Evolutionary conservation across 2,113 vertebrate genomes (phyloP).

Genomic region (Malurus melanocephalus): DNA sequence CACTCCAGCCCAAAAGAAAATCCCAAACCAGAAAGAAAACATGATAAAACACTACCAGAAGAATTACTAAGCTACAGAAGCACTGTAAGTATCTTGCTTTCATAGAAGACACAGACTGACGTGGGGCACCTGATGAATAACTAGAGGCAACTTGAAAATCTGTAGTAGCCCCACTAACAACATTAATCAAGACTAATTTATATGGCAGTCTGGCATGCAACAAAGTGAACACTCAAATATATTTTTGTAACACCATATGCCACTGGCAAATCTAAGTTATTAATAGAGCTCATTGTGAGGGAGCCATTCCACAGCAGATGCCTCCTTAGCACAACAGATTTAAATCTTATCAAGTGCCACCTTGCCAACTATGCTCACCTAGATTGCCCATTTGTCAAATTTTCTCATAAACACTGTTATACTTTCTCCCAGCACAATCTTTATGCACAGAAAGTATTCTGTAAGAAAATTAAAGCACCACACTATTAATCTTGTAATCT

Average conservation of each 20-base stretch:
- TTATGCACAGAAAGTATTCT: not conserved
- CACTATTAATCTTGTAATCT: not conserved
- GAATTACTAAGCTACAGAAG: not conserved
- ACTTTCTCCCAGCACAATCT: not conserved
- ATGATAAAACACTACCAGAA: not conserved
- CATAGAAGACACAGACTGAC: not conserved
- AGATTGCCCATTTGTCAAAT: not conserved
- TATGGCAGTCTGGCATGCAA: not conserved
- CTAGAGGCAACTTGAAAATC: slow-evolving; percentile 3
- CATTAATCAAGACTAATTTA: slow-evolving; percentile 30
- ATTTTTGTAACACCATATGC: slow-evolving; percentile 39
- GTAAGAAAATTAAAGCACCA: not conserved
- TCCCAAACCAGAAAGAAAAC: not conserved
- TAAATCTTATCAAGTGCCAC: slow-evolving; percentile 31
- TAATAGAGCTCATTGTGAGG: slow-evolving; percentile 33
- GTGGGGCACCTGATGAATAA: not conserved
- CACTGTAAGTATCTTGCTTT: not conserved
- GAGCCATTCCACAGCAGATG: slow-evolving; percentile 16
- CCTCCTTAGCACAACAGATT: slow-evolving; percentile 37
- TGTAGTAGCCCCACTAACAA: not conserved
- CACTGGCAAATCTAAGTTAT: slow-evolving; percentile 3
- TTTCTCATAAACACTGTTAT: not conserved
- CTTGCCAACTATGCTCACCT: slow-evolving; percentile 4
- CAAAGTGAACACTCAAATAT: slow-evolving; percentile 29
- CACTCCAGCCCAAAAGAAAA: accelerated